Percentiles rank a stretch among this genome's conserved stretches.
Evolutionary conservation across 2,113 vertebrate genomes (phyloP).

Genomic region (Burhinus oedicnemus): DNA sequence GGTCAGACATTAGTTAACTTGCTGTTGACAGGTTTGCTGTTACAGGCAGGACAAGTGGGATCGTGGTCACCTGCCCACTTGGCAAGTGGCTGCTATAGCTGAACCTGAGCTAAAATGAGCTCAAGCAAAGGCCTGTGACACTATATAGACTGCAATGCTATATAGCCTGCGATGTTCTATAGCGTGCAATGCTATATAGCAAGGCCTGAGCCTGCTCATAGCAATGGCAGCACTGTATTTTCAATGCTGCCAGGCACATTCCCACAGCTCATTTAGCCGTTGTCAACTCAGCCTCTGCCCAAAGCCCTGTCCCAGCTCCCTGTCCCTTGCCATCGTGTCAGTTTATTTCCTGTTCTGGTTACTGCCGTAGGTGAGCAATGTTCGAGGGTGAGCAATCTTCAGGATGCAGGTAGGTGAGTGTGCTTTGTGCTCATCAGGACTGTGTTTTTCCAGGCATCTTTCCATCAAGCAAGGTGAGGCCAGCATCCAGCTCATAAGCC

Average conservation of each 20-base stretch:
- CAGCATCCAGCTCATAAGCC: neutral
- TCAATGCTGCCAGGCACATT: fast-evolving
- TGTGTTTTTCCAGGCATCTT: neutral
- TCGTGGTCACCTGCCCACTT: neutral
- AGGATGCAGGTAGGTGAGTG: neutral
- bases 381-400: neutral
- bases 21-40: neutral
- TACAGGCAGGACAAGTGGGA: neutral
- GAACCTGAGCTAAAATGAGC: neutral
- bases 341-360: neutral
- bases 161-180: neutral
- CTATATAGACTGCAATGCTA: neutral
- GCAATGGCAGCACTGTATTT: neutral
- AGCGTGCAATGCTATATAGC: neutral
- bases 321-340: fast-evolving
- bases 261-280: neutral
- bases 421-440: neutral
- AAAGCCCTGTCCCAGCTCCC: neutral
- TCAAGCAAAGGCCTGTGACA: neutral
- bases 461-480: neutral
- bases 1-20: neutral
- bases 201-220: neutral
- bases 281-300: neutral
- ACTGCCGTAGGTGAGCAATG: neutral
- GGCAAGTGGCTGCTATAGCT: neutral